Conservation (phyloP, 2,888 invertebrate genomes). For the Anodontia alba region DNA sequence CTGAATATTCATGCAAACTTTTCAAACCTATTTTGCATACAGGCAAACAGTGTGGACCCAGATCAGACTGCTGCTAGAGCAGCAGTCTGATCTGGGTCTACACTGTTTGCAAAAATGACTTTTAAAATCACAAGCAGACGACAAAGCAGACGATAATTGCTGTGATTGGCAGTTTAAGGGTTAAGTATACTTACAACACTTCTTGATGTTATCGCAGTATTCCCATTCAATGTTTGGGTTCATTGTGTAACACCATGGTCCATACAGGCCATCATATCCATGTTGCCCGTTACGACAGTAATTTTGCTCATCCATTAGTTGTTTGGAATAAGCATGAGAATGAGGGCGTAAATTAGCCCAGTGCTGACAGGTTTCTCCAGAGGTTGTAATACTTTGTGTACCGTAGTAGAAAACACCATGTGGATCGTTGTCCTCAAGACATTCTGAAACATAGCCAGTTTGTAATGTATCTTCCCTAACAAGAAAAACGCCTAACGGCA, state of each 20-base stretch:
- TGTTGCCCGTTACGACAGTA: background rate
- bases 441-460: constrained; percentile 1
- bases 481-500: too few species aligned
- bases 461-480: too few species aligned
- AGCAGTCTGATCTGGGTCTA: too few species aligned
- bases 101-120: too few species aligned
- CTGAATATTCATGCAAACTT: too few species aligned
- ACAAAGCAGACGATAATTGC: too few species aligned
- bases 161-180: too few species aligned
- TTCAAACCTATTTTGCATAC: too few species aligned
- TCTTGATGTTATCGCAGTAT: background rate
- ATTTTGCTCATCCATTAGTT: background rate
- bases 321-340: background rate
- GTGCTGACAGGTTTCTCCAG: background rate
- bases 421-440: background rate
- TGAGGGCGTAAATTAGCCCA: background rate
- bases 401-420: background rate
- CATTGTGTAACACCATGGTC: background rate
- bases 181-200: constrained; percentile 4
- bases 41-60: too few species aligned
- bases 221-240: background rate
- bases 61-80: too few species aligned
- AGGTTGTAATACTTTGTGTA: background rate
- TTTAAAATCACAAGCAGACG: too few species aligned
- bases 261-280: background rate